Percentiles rank a stretch among this genome's conserved stretches.
Conservation (phyloP, 1,140 invertebrate species). For the Leptinotarsa undecemlineata region DNA sequence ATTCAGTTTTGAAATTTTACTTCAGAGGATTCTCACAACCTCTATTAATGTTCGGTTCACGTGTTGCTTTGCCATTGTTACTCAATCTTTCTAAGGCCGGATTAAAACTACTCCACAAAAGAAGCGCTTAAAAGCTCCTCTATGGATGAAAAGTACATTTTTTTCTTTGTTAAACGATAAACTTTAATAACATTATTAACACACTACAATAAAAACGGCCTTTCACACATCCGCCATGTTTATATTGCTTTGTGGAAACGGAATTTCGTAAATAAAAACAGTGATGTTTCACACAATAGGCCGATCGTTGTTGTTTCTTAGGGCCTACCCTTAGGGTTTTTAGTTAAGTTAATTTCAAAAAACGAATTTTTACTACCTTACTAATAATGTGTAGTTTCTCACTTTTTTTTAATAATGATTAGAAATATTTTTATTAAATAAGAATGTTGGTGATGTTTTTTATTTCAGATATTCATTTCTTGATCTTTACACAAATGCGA, state of each 20-base stretch:
- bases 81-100: background rate
- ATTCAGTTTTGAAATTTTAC: background rate
- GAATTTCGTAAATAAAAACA: slow-evolving; percentile 12
- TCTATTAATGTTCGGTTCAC: background rate
- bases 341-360: too few relatives aligned
- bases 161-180: slow-evolving; percentile 36
- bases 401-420: too few relatives aligned
- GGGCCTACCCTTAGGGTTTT: too few relatives aligned
- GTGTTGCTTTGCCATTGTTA: slow-evolving; percentile 10
- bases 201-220: slow-evolving; percentile 29
- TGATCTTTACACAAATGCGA: too few relatives aligned
- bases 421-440: too few relatives aligned
- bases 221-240: slow-evolving; percentile 38
- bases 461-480: too few relatives aligned
- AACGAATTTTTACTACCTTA: too few relatives aligned
- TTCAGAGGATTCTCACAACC: background rate
- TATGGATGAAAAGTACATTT: slow-evolving; percentile 27
- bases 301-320: background rate
- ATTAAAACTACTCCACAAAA: slow-evolving; percentile 4
- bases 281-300: background rate
- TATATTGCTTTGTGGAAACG: slow-evolving; percentile 21
- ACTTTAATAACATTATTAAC: slow-evolving; percentile 40
- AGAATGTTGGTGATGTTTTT: too few relatives aligned
- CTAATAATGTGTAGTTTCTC: too few relatives aligned
- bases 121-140: slow-evolving; percentile 29